A percentile compares a stretch with the other conserved stretches of the same genome.
phyloP scores from a whole-genome alignment of 2,113 vertebrate species.

The Phaethon lepturus region DNA sequence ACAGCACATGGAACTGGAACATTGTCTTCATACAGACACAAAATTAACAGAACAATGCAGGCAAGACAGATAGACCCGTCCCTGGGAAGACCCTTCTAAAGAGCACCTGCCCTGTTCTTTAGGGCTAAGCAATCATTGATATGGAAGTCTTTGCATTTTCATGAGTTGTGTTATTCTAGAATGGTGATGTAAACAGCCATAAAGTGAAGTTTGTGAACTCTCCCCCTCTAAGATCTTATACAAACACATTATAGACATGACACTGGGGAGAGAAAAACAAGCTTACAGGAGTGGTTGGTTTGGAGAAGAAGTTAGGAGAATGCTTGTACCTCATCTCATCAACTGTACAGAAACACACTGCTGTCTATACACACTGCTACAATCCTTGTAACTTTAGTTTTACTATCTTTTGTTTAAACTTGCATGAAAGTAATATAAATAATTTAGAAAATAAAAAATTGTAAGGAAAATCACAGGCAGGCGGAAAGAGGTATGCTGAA shows the following conservation, averaged over 20 bases:
- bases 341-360: background rate
- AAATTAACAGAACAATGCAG: background rate
- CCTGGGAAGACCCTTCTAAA: background rate
- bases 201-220: background rate
- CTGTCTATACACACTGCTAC: accelerated
- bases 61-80: background rate
- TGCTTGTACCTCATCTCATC: background rate
- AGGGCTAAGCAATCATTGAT: background rate
- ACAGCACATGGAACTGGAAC: background rate
- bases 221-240: background rate
- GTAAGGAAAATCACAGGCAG: background rate
- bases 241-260: background rate
- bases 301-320: background rate
- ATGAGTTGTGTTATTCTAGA: background rate
- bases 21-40: background rate
- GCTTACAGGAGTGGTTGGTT: background rate
- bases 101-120: background rate
- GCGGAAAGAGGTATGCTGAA: background rate
- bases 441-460: background rate
- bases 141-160: background rate
- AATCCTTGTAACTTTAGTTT: background rate
- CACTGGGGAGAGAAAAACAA: background rate
- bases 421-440: background rate
- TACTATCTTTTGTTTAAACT: background rate
- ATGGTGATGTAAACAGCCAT: background rate